A percentile compares a stretch with the other conserved stretches of the same genome.
phyloP scores from a whole-genome alignment of 1,140 invertebrate genomes.

The Temnothorax curvispinosus region DNA sequence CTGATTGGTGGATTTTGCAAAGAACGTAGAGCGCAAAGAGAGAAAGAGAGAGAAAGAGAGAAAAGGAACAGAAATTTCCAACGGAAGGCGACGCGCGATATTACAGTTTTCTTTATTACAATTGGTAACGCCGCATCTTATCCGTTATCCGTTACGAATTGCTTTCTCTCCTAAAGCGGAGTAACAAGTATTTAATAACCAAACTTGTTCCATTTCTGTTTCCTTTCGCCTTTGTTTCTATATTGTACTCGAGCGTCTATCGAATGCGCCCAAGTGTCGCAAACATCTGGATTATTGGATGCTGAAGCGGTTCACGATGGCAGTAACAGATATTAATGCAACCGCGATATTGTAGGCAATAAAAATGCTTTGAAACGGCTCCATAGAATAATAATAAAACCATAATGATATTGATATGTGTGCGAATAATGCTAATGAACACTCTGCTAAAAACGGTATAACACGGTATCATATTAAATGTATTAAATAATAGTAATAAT shows the following conservation, averaged over 20 bases:
- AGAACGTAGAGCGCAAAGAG: constrained; percentile 21
- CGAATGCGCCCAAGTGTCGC: constrained; percentile 22
- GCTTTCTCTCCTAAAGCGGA: background rate
- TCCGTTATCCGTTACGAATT: constrained; percentile 30
- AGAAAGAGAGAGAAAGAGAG: background rate
- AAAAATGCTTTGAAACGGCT: constrained; percentile 22
- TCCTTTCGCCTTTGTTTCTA: constrained; percentile 31
- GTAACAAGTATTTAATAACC: constrained; percentile 80
- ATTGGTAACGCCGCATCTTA: constrained; percentile 50
- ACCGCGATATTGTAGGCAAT: constrained; percentile 8
- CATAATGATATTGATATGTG: background rate
- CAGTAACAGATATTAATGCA: constrained; percentile 38
- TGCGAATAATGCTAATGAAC: constrained; percentile 17
- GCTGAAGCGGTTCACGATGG: background rate
- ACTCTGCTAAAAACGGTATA: background rate
- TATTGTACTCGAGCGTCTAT: constrained; percentile 35
- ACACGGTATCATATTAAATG: background rate
- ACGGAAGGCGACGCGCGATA: constrained; percentile 62
- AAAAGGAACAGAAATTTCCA: constrained; percentile 32
- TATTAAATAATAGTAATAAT: constrained; percentile 22
- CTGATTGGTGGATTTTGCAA: constrained; percentile 54
- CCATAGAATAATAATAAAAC: constrained; percentile 12
- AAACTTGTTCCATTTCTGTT: constrained; percentile 80
- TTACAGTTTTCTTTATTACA: constrained; percentile 73
- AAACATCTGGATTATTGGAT: constrained; percentile 40